Evolutionary conservation across 2,888 invertebrate genomes (phyloP), one percentile per base, ranked within the genome.

Genomic region (Sussaba pulchella): DNA sequence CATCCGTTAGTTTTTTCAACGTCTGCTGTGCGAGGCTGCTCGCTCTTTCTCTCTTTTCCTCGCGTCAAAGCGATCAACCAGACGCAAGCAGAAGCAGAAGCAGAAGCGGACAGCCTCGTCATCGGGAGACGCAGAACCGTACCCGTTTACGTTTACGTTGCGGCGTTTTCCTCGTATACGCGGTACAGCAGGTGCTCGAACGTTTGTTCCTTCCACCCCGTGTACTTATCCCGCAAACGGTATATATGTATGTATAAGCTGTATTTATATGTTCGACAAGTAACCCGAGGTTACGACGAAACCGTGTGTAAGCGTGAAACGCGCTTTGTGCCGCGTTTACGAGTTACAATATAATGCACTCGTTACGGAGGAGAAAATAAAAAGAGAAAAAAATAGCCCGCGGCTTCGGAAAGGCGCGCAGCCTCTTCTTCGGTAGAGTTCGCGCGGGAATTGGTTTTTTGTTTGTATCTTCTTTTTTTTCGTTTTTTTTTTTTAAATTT

Each of bases 1-100:
- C 85, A 86, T 86, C 88, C 81, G 82, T 83, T 78, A 89, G 89
- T 88, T 89, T 89, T 89, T 89, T 89, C 87, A 89, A 82, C 89
- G 89, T 89, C 89, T 89, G 88, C 87, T 85, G 84, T 82, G 85
- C 86, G 85, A 87, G 85, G 84, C 79, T 86, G 84, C 43, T 59
- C 85, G 81, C 64, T 66, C 59, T 52, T 39, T 14, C 64, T 59
- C 45, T 57, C 43, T 50, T 66, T 50, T 47, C 45, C 66, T 70
- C 66, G 75, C 39, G 63, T 67, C 75, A 66, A 72, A 76, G 74
- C 63, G 72, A 72, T 78, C 72, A 36, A 76, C 61, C 73, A 73
- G 41, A 31, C 76, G 54, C 59, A 63, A 52, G 43, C 45, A 59
- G 41, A 39, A 24, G 52, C 47, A 66, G 41, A 47, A 14, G 24